Evolutionary conservation across 2,888 invertebrate species (phyloP).

Genomic region (Torymus tubicola): DNA sequence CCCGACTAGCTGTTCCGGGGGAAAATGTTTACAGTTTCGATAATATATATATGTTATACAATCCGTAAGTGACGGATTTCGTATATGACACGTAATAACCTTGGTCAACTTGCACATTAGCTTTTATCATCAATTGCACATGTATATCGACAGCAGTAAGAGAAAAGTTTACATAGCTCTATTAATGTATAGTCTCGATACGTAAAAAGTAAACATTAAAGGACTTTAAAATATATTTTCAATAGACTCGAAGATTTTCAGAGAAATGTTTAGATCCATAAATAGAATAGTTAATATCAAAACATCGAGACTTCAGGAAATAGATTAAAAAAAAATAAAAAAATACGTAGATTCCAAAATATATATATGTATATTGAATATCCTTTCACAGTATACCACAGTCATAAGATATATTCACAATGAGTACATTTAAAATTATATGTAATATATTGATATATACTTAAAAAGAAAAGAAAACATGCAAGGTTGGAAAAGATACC

Average conservation of each 20-base stretch:
- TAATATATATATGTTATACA: neutral
- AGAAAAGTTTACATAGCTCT: neutral
- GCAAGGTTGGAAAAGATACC: constrained; percentile 36
- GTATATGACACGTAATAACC: neutral
- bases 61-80: neutral
- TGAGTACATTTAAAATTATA: constrained; percentile 40
- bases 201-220: neutral
- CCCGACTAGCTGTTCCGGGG: too few relatives aligned
- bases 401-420: constrained; percentile 33
- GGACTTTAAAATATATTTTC: too few relatives aligned
- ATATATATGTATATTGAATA: constrained; percentile 11
- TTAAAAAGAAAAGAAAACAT: constrained; percentile 27
- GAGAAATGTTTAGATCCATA: neutral
- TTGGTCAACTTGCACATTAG: constrained; percentile 55
- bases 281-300: neutral
- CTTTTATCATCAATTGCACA: constrained; percentile 20
- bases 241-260: too few relatives aligned
- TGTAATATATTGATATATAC: constrained; percentile 24
- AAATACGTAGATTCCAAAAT: constrained; percentile 30
- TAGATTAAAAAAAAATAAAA: constrained; percentile 9
- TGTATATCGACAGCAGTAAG: constrained; percentile 7
- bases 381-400: constrained; percentile 32
- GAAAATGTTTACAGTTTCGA: neutral
- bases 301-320: neutral
- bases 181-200: too few relatives aligned